phyloP scores from a whole-genome alignment of 2,113 vertebrate genomes.

The Phalacrocorax aristotelis region DNA sequence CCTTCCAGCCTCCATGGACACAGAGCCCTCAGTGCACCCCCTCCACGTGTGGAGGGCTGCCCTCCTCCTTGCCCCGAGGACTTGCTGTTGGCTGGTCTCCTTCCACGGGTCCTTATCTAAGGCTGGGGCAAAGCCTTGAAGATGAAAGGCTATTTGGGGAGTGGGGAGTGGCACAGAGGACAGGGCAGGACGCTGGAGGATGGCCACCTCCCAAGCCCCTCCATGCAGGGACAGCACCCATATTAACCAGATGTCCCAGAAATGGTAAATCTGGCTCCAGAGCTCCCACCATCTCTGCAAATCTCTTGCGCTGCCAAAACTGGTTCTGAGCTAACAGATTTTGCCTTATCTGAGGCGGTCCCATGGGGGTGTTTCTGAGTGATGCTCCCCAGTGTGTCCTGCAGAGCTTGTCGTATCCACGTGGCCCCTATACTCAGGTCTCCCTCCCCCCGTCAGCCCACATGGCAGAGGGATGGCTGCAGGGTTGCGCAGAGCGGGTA shows the following conservation, averaged over 20 bases:
- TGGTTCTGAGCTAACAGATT: neutral
- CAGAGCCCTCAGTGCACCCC: neutral
- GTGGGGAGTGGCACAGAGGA: neutral
- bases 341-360: neutral
- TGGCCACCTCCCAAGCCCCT: neutral
- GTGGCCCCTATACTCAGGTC: neutral
- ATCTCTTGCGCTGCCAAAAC: neutral
- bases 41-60: neutral
- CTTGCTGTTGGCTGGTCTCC: neutral
- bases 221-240: neutral
- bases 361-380: neutral
- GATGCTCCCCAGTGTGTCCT: neutral
- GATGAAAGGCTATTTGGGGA: neutral
- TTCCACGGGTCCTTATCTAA: neutral
- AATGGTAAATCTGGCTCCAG: accelerated
- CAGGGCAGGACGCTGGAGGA: neutral
- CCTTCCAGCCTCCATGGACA: neutral
- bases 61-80: neutral
- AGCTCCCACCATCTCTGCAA: neutral
- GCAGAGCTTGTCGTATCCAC: neutral
- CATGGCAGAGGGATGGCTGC: neutral
- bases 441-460: neutral
- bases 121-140: neutral
- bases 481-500: neutral
- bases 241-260: neutral